Evolutionary conservation across 2,113 vertebrate genomes (phyloP).

Genomic region (Lasiurus cinereus): DNA sequence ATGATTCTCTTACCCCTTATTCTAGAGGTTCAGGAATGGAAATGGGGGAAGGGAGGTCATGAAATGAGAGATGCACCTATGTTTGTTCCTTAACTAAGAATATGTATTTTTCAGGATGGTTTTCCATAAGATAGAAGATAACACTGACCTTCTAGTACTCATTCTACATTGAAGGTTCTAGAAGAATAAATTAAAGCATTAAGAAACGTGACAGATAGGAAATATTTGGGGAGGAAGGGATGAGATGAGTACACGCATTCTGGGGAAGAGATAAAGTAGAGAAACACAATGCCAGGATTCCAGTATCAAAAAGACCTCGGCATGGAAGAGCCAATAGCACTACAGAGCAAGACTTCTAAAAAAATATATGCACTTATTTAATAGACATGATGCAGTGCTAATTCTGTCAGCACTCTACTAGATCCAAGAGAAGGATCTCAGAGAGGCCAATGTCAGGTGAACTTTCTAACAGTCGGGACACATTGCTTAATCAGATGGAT

Average conservation of each 20-base stretch:
- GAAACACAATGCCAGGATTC: neutral
- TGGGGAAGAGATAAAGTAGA: neutral
- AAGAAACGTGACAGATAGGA: neutral
- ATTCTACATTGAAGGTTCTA: neutral
- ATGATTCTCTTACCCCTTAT: neutral
- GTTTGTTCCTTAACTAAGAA: neutral
- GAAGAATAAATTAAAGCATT: neutral
- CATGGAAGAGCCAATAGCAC: neutral
- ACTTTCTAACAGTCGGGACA: neutral
- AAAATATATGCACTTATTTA: neutral
- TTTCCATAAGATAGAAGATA: neutral
- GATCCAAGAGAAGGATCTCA: neutral
- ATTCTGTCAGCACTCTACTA: neutral
- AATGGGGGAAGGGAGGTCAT: neutral
- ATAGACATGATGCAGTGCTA: neutral
- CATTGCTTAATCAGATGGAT: neutral
- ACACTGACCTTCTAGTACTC: neutral
- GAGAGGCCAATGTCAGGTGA: neutral
- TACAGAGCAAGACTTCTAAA: neutral
- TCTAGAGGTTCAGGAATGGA: neutral
- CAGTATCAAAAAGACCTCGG: neutral
- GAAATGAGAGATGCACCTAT: neutral
- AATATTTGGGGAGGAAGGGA: neutral
- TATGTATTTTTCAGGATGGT: neutral
- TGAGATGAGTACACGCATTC: neutral